Conservation (phyloP, 1,140 invertebrate genomes). For the Drosophila leontia region DNA sequence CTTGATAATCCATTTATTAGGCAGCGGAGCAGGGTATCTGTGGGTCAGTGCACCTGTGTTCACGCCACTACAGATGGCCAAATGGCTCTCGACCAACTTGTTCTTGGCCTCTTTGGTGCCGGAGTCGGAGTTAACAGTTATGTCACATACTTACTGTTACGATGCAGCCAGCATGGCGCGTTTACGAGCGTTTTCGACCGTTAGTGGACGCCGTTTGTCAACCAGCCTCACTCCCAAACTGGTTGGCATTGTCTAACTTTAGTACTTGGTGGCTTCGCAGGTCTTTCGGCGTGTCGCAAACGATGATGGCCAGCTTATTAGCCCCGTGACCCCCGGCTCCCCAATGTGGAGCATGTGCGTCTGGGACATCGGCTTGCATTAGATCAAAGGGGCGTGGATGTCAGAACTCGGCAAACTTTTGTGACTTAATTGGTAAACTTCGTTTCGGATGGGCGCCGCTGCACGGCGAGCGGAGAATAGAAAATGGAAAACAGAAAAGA, state of each 20-base stretch:
- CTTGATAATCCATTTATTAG: slow-evolving; percentile 1
- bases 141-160: slow-evolving; percentile 57
- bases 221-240: slow-evolving; percentile 57
- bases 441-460: slow-evolving; percentile 33
- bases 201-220: slow-evolving; percentile 57
- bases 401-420: slow-evolving; percentile 70
- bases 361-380: slow-evolving; percentile 65
- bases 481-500: slow-evolving; percentile 39
- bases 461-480: neutral
- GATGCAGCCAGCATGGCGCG: slow-evolving; percentile 39
- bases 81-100: slow-evolving; percentile 36
- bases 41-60: slow-evolving; percentile 33
- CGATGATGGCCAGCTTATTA: slow-evolving; percentile 70
- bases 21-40: neutral
- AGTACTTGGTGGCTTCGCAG: slow-evolving; percentile 55
- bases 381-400: slow-evolving; percentile 47
- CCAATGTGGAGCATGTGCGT: slow-evolving; percentile 27
- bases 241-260: slow-evolving; percentile 61
- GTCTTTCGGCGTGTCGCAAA: slow-evolving; percentile 62
- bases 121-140: slow-evolving; percentile 59
- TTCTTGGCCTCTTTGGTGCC: slow-evolving; percentile 33
- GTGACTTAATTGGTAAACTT: slow-evolving; percentile 78
- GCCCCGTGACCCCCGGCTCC: slow-evolving; percentile 16
- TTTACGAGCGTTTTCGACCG: slow-evolving; percentile 70
- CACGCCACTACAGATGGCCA: slow-evolving; percentile 18